Evolutionary conservation across 1,140 invertebrate species (phyloP).

Genomic region (Dinoponera quadriceps): DNA sequence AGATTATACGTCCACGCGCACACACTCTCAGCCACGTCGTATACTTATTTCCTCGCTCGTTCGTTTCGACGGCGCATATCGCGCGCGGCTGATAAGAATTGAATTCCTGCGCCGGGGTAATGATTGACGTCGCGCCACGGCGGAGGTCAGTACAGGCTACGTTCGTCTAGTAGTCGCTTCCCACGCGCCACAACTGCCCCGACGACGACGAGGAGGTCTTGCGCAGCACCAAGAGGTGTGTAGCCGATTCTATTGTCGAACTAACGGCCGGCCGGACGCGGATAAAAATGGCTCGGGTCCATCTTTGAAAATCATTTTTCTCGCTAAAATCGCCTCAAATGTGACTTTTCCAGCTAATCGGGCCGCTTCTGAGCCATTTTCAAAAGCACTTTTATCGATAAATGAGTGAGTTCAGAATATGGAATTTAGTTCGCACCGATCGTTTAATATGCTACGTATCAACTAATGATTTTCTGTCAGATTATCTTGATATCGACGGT

Average conservation of each 20-base stretch:
- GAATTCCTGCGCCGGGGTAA: slow-evolving; percentile 39
- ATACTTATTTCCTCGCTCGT: slow-evolving; percentile 13
- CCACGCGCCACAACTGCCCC: neutral
- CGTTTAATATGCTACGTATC: too few species aligned
- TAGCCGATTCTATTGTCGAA: neutral
- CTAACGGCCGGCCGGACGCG: neutral
- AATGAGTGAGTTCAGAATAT: too few species aligned
- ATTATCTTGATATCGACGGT: too few species aligned
- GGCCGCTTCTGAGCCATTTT: too few species aligned
- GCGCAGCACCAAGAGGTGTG: slow-evolving; percentile 12
- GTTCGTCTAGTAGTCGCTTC: neutral
- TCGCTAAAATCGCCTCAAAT: neutral
- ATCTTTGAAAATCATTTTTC: neutral
- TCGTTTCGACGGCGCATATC: neutral
- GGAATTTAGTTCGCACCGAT: too few species aligned
- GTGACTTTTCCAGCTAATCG: too few species aligned
- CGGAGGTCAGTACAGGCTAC: neutral
- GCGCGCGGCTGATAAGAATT: slow-evolving; percentile 45
- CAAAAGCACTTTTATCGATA: too few species aligned
- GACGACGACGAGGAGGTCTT: neutral
- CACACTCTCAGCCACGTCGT: too few species aligned
- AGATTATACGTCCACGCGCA: neutral
- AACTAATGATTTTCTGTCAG: too few species aligned
- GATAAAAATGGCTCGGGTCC: neutral
- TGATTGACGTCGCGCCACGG: neutral